Conservation (phyloP, 2,113 vertebrate species). For the Sylvicapra grimmia region DNA sequence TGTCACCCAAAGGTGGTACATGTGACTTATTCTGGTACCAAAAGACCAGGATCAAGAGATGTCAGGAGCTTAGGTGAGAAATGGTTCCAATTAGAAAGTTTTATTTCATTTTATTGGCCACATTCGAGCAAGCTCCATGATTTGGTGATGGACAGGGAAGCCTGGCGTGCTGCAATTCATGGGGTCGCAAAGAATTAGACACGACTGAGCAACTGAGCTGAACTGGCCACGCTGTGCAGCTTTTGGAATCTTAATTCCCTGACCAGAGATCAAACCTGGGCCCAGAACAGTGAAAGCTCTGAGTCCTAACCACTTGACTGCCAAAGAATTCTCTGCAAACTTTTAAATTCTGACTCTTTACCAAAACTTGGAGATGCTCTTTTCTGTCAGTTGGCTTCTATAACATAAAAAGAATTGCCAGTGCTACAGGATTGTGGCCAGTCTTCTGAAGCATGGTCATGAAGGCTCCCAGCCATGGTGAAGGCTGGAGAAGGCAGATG, state of each 20-base stretch:
- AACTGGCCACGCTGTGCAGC: rapidly evolving
- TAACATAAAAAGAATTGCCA: background rate
- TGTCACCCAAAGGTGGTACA: background rate
- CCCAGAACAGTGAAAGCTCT: background rate
- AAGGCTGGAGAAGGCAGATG: background rate
- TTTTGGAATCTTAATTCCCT: background rate
- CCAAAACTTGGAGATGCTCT: background rate
- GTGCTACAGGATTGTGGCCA: rapidly evolving
- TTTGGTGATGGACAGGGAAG: background rate
- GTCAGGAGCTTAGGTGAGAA: background rate
- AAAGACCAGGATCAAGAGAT: background rate
- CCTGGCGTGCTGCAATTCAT: background rate
- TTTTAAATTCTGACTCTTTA: background rate
- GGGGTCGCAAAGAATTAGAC: background rate
- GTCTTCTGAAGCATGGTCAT: background rate
- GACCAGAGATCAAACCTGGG: background rate
- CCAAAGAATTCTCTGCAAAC: background rate
- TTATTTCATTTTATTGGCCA: background rate
- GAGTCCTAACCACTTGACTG: background rate
- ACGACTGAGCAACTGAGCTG: background rate
- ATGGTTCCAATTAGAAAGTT: background rate
- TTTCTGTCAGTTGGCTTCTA: background rate
- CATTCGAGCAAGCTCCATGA: background rate
- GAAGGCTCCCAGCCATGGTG: background rate
- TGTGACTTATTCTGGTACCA: background rate